Evolutionary conservation across 2,888 invertebrate genomes (phyloP), one percentile per base, ranked within the genome.

Genomic region (Agonopterix arenella): DNA sequence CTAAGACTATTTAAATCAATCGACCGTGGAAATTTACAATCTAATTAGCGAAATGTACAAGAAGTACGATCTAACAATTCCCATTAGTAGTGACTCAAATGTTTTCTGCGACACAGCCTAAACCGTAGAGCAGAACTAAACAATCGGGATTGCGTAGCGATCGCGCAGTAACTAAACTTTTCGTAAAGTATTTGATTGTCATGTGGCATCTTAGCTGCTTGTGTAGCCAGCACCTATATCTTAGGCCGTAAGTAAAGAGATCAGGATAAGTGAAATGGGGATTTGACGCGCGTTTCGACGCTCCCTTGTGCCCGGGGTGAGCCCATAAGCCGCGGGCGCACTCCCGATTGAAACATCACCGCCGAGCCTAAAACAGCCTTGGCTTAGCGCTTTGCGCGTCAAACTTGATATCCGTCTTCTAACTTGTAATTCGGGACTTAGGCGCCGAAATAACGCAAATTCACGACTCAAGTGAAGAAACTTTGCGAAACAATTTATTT

Each of bases 371-470:
- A 82, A 83, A 80, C 79, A 77, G 70, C 63, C 66, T 59, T 61
- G 77, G 84, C 83, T 86, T 84, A 85, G 69, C 84, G 84, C 81
- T 71, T 77, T 72, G 66, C 75, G 74, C 73, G 71, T 73, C 78
- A 61, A 72, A 77, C 79, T 81, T 76, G 78, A 80, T 81, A 78
- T 77, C 70, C 80, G 72, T 73, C 80, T 78, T 73, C 81, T 72
- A 80, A 86, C 80, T 85, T 81, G 82, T 78, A 80, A 84, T 84
- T 82, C 72, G 72, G 73, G 77, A 76, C 73, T 82, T 76, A 79
- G 73, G 76, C 80, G 81, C 80, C 75, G 78, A 82, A 84, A 80
- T 84, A 79, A 84, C 72, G 80, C 81, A 80, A 83, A 84, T 85
- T 85, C 83, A 67, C 84, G 70, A 80, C 71, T 73, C 66, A 56